phyloP scores from a whole-genome alignment of 2,888 invertebrate species.

The Tinea semifulvella region DNA sequence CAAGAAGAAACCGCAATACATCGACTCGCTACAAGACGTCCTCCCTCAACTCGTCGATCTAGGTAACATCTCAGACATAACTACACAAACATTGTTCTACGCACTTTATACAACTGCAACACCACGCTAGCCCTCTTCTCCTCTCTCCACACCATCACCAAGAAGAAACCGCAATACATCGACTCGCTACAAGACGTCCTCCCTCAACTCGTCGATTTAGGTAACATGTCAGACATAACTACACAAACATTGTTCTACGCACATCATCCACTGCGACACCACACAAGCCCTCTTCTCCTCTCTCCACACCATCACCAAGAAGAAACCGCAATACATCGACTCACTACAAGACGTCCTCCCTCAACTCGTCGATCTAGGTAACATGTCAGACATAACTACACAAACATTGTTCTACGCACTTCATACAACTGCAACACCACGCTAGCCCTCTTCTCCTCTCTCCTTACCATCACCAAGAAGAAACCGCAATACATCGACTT shows the following conservation, averaged over 20 bases:
- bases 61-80: no score
- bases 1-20: slow-evolving; percentile 68
- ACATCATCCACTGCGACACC: slow-evolving; percentile 72
- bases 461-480: slow-evolving; percentile 74
- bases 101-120: slow-evolving; percentile 71
- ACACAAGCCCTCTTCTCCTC: slow-evolving; percentile 74
- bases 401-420: no score
- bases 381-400: no score
- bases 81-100: no score
- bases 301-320: slow-evolving; percentile 72
- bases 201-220: slow-evolving; percentile 38
- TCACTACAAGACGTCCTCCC: slow-evolving; percentile 41
- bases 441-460: slow-evolving; percentile 72
- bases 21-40: slow-evolving; percentile 41
- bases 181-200: slow-evolving; percentile 42
- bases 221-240: no score
- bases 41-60: slow-evolving; percentile 39
- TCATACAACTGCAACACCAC: slow-evolving; percentile 74
- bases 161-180: slow-evolving; percentile 65
- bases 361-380: slow-evolving; percentile 42
- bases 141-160: slow-evolving; percentile 70
- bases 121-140: slow-evolving; percentile 75
- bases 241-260: no score
- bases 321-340: slow-evolving; percentile 57
- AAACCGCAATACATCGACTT: slow-evolving; percentile 52